phyloP scores from a whole-genome alignment of 2,113 vertebrate genomes.

The Ranitomeya variabilis region DNA sequence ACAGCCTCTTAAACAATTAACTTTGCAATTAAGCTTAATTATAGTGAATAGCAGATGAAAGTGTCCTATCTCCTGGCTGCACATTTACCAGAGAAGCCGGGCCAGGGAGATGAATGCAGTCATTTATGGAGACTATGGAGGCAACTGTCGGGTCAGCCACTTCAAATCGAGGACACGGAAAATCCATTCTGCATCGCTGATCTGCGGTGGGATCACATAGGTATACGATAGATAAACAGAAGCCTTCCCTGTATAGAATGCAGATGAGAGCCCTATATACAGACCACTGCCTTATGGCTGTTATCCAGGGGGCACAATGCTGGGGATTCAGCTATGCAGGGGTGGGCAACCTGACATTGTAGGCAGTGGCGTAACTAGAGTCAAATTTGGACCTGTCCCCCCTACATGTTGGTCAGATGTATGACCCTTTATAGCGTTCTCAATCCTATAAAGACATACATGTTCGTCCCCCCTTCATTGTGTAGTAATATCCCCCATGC shows the following conservation, averaged over 20 bases:
- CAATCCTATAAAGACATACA: too few species aligned
- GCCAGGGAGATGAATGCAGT: conserved; percentile 3
- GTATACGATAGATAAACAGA: too few species aligned
- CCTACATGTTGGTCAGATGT: too few species aligned
- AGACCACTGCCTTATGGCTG: background rate
- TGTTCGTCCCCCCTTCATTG: too few species aligned
- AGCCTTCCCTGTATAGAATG: background rate
- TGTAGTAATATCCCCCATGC: too few species aligned
- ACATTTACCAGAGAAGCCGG: conserved; percentile 50
- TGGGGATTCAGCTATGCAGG: too few species aligned
- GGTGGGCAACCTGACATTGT: too few species aligned
- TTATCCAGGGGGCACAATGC: too few species aligned
- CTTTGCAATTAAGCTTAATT: conserved; percentile 70
- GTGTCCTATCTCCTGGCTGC: conserved; percentile 62
- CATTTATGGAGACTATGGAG: background rate
- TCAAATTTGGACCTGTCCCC: too few species aligned
- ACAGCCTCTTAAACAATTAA: conserved; percentile 64
- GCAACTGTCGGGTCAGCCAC: background rate
- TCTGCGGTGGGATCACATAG: background rate
- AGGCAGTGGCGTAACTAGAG: too few species aligned
- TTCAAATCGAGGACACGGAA: background rate
- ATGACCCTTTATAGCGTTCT: too few species aligned
- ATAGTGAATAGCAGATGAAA: conserved; percentile 60
- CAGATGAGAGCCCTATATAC: background rate
- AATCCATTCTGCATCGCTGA: background rate